Percentiles rank a stretch among this genome's conserved stretches.
These are phyloP conservation scores for Amblyopsis hoosieri DNA, from an alignment of 2,797 vertebrate genomes.

Conservation along the genomic window DNA sequence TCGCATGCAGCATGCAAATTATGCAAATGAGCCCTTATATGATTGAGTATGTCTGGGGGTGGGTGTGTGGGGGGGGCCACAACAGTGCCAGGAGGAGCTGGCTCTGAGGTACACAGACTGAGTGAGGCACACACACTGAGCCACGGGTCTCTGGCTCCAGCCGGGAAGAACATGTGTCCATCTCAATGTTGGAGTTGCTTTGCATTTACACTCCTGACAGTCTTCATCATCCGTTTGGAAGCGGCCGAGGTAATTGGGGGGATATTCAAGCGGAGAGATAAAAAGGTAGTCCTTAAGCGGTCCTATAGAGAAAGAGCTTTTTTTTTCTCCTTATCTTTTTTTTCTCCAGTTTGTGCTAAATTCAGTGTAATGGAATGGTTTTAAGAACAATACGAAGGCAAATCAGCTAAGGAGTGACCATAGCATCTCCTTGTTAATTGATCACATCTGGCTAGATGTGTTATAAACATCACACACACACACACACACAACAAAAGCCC, in stretches of 20 bases:
- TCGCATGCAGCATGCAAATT: conserved; percentile 61
- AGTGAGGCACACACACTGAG: conserved; percentile 25
- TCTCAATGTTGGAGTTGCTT: conserved; percentile 72
- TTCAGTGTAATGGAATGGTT: conserved; percentile 63
- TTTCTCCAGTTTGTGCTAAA: conserved; percentile 50
- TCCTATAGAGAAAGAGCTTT: conserved; percentile 53
- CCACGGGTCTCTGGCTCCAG: conserved; percentile 73
- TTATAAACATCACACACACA: conserved; percentile 47
- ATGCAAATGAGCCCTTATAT: conserved; percentile 74
- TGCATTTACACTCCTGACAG: conserved; percentile 67
- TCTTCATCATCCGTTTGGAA: conserved; percentile 67
- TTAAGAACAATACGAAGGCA: conserved; percentile 62
- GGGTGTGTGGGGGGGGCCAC: too few species aligned
- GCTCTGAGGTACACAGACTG: conserved; percentile 47
- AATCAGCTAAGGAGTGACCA: conserved; percentile 71
- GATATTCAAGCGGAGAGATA: conserved; percentile 65
- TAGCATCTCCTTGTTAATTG: conserved; percentile 56
- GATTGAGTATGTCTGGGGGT: conserved; percentile 64
- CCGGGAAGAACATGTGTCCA: conserved; percentile 73
- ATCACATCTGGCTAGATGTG: conserved; percentile 59
- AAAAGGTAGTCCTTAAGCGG: conserved; percentile 70
- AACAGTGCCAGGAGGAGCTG: conserved; percentile 67
- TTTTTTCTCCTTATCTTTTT: conserved; percentile 50
- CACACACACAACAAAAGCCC: conserved; percentile 18
- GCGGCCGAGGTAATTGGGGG: conserved; percentile 67